A percentile compares a stretch with the other conserved stretches of the same genome.
Evolutionary conservation across 1,140 invertebrate genomes (phyloP).

Genomic region (Condylostylus longicornis): DNA sequence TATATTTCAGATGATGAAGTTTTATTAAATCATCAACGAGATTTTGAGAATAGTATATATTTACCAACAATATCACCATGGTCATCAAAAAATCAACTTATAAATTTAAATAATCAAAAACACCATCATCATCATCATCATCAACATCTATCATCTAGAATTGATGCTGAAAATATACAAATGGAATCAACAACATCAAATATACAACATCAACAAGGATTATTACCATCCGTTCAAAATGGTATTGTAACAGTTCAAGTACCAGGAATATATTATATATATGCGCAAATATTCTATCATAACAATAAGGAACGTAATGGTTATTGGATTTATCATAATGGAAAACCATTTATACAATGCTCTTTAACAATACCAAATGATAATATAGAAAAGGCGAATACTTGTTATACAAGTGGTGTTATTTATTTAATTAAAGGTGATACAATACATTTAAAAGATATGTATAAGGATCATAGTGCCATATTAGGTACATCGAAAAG

Average conservation of each 20-base stretch:
- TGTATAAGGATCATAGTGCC: conserved; percentile 48
- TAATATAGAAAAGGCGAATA: conserved; percentile 41
- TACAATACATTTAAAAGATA: conserved; percentile 47
- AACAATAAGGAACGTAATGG: conserved; percentile 48
- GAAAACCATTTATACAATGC: conserved; percentile 34
- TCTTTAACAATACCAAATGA: conserved; percentile 39
- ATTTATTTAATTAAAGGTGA: conserved; percentile 46
- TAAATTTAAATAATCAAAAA: too few species aligned
- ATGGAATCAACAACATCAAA: conserved; percentile 10
- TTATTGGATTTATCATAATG: conserved; percentile 41
- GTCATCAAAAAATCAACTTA: too few species aligned
- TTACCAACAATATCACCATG: too few species aligned
- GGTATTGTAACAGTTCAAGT: conserved; percentile 40
- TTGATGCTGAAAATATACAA: not conserved
- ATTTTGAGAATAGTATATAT: too few species aligned
- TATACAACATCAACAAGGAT: conserved; percentile 14
- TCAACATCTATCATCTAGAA: too few species aligned
- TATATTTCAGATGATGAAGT: too few species aligned
- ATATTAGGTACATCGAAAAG: conserved; percentile 58
- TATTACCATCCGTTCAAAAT: too few species aligned
- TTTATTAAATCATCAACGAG: too few species aligned
- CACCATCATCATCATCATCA: too few species aligned
- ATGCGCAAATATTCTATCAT: conserved; percentile 50
- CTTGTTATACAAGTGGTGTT: conserved; percentile 57
- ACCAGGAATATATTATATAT: conserved; percentile 46